phyloP scores from a whole-genome alignment of 2,888 invertebrate genomes.

The Nebria brevicollis region DNA sequence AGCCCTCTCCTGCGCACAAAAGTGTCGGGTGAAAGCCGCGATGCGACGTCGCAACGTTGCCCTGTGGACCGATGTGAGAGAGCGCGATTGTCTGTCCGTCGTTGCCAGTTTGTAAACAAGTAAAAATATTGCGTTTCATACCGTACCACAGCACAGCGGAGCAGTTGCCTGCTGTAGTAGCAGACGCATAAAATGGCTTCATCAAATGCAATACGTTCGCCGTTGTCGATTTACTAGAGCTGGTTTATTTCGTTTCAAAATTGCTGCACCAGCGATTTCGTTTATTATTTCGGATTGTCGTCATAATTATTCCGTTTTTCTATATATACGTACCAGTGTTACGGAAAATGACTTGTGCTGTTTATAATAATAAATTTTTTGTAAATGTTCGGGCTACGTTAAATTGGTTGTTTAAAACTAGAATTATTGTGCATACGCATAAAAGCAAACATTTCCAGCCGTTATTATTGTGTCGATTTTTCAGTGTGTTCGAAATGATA shows the following conservation, averaged over 20 bases:
- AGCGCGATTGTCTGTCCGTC: constrained; percentile 26
- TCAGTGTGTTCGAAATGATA: constrained; percentile 14
- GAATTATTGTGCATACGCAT: constrained; percentile 12
- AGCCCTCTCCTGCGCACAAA: constrained; percentile 36
- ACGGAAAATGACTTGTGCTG: constrained; percentile 37
- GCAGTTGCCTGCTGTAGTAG: not conserved
- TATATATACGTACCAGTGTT: not conserved
- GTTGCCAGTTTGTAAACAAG: constrained; percentile 47
- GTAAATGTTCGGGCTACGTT: constrained; percentile 17
- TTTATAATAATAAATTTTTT: constrained; percentile 9
- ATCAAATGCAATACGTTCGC: constrained; percentile 20
- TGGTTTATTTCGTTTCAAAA: not conserved
- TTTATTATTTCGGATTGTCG: not conserved
- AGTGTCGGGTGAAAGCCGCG: constrained; percentile 35
- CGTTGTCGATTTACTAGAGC: not conserved
- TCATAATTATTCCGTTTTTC: constrained; percentile 7
- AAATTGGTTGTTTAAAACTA: constrained; percentile 14
- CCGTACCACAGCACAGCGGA: constrained; percentile 15
- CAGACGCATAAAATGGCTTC: constrained; percentile 44
- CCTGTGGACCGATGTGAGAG: constrained; percentile 16
- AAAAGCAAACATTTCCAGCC: constrained; percentile 21
- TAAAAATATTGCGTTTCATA: constrained; percentile 47
- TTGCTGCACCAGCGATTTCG: not conserved
- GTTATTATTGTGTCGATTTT: constrained; percentile 13
- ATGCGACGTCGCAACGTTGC: constrained; percentile 37